Evolutionary conservation across 2,113 vertebrate genomes (phyloP).

Genomic region (Nestor notabilis): DNA sequence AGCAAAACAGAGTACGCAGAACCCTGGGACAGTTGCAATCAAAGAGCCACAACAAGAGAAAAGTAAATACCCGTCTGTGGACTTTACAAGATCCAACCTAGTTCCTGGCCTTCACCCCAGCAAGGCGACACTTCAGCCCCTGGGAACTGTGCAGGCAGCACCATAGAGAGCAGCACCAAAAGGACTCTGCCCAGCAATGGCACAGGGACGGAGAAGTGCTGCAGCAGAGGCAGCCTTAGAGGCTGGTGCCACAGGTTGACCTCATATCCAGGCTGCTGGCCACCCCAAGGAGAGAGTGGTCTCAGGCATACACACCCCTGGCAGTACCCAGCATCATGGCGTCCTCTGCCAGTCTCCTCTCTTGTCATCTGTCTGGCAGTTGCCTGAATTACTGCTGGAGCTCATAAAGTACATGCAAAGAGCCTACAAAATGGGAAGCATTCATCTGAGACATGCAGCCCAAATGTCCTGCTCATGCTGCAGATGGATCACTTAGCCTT

Average conservation of each 20-base stretch:
- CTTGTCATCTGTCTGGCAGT: neutral
- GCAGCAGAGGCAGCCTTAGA: fast-evolving
- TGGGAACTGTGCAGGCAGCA: fast-evolving
- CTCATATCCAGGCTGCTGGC: neutral
- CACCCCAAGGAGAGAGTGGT: fast-evolving
- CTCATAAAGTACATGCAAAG: neutral
- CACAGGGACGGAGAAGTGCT: fast-evolving
- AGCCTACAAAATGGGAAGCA: neutral
- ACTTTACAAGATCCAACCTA: neutral
- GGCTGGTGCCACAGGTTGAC: too few species aligned
- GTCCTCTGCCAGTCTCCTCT: neutral
- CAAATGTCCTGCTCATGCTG: neutral
- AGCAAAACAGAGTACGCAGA: fast-evolving
- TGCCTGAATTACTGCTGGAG: neutral
- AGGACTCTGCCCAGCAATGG: neutral
- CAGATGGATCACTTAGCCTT: neutral
- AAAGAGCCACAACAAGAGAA: fast-evolving
- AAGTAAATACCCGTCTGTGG: neutral
- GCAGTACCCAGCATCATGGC: fast-evolving
- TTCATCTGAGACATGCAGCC: neutral
- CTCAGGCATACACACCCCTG: fast-evolving
- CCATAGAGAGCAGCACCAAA: fast-evolving
- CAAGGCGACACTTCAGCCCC: too few species aligned
- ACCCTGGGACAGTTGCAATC: fast-evolving
- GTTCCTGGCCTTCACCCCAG: fast-evolving